These are phyloP conservation scores for Drosophila kanekoi DNA, from an alignment of 2,888 invertebrate species.

Conservation along the genomic window DNA sequence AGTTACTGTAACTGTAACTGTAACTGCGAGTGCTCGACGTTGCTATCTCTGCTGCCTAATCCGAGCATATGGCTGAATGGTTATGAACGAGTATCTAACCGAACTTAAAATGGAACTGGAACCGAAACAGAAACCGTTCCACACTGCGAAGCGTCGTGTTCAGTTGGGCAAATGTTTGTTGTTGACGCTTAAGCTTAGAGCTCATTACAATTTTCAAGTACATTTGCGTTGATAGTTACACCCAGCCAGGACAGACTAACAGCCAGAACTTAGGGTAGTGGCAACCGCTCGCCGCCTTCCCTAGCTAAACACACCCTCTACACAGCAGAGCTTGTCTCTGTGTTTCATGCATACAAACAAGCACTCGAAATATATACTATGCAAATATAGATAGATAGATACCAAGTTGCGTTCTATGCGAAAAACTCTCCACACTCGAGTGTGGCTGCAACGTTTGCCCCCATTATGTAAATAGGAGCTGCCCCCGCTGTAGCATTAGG, in stretches of 20 bases:
- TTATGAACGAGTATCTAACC: slow-evolving; percentile 51
- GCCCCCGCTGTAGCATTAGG: slow-evolving; percentile 7
- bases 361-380: slow-evolving; percentile 81
- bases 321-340: slow-evolving; percentile 19
- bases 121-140: slow-evolving; percentile 19
- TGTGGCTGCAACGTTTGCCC: slow-evolving; percentile 47
- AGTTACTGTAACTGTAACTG: slow-evolving; percentile 36
- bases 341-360: slow-evolving; percentile 75
- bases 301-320: background rate
- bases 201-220: slow-evolving; percentile 81
- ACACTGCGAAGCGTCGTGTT: slow-evolving; percentile 4
- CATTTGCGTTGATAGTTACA: slow-evolving; percentile 82
- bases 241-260: slow-evolving; percentile 49
- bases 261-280: slow-evolving; percentile 34
- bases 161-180: slow-evolving; percentile 66
- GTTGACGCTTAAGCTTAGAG: slow-evolving; percentile 79
- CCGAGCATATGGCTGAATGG: slow-evolving; percentile 76
- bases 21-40: slow-evolving; percentile 28
- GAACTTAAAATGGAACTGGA: slow-evolving; percentile 31
- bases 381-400: slow-evolving; percentile 73
- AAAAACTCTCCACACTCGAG: slow-evolving; percentile 40
- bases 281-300: background rate
- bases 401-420: slow-evolving; percentile 48
- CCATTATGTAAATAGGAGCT: slow-evolving; percentile 59
- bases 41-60: slow-evolving; percentile 61